A percentile compares a stretch with the other conserved stretches of the same genome.
These are phyloP conservation scores for Orthosia incerta DNA, from an alignment of 2,888 invertebrate genomes.

Conservation along the genomic window DNA sequence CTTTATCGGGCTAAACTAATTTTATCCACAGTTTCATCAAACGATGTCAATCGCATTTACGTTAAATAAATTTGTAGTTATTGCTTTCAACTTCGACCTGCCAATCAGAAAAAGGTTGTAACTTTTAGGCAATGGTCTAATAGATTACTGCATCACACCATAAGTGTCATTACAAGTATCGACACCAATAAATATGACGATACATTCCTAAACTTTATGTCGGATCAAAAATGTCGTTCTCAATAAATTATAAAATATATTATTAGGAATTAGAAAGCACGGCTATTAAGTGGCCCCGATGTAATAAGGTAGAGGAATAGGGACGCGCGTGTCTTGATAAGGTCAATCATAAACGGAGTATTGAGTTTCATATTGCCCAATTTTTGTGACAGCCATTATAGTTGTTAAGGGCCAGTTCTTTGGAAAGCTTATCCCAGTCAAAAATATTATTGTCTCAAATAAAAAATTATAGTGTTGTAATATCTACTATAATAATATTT, in stretches of 20 bases:
- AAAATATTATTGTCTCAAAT: neutral
- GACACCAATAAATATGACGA: conserved; percentile 60
- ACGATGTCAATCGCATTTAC: conserved; percentile 1
- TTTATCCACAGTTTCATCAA: conserved; percentile 5
- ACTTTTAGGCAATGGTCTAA: conserved; percentile 28
- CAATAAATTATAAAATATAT: conserved; percentile 68
- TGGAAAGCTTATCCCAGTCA: neutral
- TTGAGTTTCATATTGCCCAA: conserved; percentile 74
- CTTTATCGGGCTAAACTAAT: conserved; percentile 6
- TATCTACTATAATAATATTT: neutral
- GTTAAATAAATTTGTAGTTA: conserved; percentile 19
- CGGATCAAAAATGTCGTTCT: conserved; percentile 65
- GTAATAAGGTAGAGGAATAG: conserved; percentile 68
- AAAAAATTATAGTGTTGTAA: too few relatives aligned
- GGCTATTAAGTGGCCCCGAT: conserved; percentile 69
- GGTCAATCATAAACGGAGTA: conserved; percentile 74
- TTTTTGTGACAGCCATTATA: conserved; percentile 64
- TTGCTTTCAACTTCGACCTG: conserved; percentile 52
- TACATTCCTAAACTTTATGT: conserved; percentile 63
- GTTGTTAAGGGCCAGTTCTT: conserved; percentile 53
- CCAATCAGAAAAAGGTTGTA: conserved; percentile 51
- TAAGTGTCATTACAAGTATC: conserved; percentile 51
- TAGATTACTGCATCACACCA: conserved; percentile 37
- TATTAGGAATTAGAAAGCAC: conserved; percentile 72
- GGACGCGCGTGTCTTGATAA: conserved; percentile 70